These are phyloP conservation scores for Nudaria mundana DNA, from an alignment of 2,888 invertebrate genomes.

Conservation along the genomic window DNA sequence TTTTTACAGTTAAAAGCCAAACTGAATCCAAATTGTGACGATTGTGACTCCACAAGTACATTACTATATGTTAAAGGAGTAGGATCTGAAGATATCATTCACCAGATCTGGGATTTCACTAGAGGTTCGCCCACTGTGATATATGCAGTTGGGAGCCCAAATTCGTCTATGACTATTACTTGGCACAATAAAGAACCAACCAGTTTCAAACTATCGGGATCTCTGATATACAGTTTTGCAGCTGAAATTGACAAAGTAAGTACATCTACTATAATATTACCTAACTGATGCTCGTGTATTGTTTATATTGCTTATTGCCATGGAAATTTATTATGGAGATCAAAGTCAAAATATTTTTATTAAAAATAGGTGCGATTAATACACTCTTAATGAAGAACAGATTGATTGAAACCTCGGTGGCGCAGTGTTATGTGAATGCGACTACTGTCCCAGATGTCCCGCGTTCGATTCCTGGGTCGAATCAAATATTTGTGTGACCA, in stretches of 20 bases:
- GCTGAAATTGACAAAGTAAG: constrained; percentile 82
- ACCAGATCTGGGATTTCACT: constrained; percentile 86
- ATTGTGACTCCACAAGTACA: constrained; percentile 51
- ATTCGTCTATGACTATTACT: constrained; percentile 67
- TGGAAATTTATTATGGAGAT: too few species aligned
- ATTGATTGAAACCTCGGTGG: too few species aligned
- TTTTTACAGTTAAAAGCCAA: constrained; percentile 54
- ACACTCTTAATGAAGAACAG: too few species aligned
- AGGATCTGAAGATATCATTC: constrained; percentile 81
- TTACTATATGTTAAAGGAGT: constrained; percentile 79
- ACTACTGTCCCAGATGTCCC: too few species aligned
- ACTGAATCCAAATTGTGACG: constrained; percentile 59
- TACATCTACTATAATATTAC: too few species aligned
- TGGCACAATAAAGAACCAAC: constrained; percentile 65
- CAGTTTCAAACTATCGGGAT: constrained; percentile 62
- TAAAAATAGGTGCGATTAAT: too few species aligned
- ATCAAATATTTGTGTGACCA: too few species aligned
- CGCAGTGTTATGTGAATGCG: too few species aligned
- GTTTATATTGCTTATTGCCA: not conserved
- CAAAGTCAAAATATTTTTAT: too few species aligned
- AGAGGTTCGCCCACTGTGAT: constrained; percentile 80
- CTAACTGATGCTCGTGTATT: too few species aligned
- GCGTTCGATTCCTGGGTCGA: too few species aligned
- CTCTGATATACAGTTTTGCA: constrained; percentile 81
- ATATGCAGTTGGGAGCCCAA: constrained; percentile 69